phyloP scores from a whole-genome alignment of 2,113 vertebrate genomes.

The Arenaria interpres region DNA sequence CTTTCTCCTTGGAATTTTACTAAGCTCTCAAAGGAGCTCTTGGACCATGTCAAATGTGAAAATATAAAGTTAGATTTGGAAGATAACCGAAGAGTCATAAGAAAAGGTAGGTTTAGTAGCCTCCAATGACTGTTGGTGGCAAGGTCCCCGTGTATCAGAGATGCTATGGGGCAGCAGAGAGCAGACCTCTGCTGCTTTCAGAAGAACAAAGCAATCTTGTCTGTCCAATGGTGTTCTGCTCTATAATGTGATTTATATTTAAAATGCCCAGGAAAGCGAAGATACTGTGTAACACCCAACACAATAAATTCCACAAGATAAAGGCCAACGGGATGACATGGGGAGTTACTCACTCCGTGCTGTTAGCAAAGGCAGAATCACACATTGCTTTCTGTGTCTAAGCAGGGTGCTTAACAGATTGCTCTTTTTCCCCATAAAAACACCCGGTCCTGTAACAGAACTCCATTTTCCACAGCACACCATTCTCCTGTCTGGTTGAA shows the following conservation, averaged over 20 bases:
- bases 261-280: not conserved
- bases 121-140: not conserved
- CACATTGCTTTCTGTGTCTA: not conserved
- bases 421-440: not conserved
- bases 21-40: not conserved
- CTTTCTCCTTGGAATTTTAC: not conserved
- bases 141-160: not conserved
- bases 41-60: not conserved
- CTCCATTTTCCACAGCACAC: not conserved
- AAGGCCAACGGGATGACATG: rapidly evolving
- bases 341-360: not conserved
- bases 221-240: not conserved
- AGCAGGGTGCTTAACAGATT: not conserved
- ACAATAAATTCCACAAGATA: not conserved
- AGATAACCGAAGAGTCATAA: not conserved
- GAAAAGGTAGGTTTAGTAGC: not conserved
- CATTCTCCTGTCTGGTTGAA: not conserved
- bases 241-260: not conserved
- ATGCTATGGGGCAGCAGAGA: not conserved
- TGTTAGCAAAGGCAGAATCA: not conserved
- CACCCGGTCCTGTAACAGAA: not conserved
- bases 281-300: not conserved
- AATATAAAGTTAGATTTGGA: not conserved
- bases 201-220: not conserved
- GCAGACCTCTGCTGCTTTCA: not conserved